Conservation (phyloP, 2,797 vertebrate genomes). For the Catamblyrhynchus diadema region DNA sequence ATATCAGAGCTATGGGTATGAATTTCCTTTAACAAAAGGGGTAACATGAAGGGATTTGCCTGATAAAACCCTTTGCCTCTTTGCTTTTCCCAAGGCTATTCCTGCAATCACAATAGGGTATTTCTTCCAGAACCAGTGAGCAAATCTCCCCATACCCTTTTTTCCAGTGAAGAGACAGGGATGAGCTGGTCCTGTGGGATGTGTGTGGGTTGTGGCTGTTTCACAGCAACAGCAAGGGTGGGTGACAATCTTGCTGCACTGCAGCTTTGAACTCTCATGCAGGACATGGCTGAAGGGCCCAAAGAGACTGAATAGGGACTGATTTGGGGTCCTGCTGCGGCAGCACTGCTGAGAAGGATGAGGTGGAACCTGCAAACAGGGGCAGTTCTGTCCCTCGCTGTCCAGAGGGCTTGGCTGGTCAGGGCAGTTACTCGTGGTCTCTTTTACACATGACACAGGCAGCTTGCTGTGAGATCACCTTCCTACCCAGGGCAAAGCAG, state of each 20-base stretch:
- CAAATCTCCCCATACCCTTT: neutral
- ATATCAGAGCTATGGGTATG: neutral
- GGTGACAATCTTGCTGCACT: neutral
- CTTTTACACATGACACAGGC: too few relatives aligned
- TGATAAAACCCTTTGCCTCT: neutral
- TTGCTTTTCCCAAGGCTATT: neutral
- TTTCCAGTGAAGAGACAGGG: neutral
- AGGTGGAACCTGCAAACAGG: neutral
- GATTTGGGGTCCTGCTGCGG: neutral
- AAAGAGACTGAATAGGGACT: neutral
- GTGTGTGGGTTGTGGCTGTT: neutral
- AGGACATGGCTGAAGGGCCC: neutral
- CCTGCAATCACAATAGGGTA: fast-evolving
- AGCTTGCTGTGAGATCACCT: neutral
- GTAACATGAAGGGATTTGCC: neutral
- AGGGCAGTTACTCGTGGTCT: neutral
- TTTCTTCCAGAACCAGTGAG: neutral
- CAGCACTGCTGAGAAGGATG: neutral
- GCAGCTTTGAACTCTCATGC: neutral
- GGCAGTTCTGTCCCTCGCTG: fast-evolving
- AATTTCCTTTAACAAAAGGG: neutral
- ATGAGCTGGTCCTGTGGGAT: neutral
- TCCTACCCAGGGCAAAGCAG: neutral
- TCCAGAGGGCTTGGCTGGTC: neutral
- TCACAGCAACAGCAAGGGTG: neutral